Evolutionary conservation across 2,113 vertebrate species (phyloP).

Genomic region (Coptodon bakossiorum): DNA sequence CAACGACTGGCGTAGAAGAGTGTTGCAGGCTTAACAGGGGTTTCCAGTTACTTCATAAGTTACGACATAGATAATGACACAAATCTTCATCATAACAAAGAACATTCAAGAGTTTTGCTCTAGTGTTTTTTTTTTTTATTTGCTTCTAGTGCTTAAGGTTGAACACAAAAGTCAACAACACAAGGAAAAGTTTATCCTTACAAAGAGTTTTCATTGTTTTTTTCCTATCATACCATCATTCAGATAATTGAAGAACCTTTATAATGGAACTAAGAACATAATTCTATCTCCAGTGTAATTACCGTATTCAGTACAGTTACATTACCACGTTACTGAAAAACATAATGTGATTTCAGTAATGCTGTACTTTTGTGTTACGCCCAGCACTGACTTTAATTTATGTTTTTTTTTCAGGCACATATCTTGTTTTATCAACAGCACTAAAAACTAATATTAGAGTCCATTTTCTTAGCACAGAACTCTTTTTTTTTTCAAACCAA

Average conservation of each 20-base stretch:
- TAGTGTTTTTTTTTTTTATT: background rate
- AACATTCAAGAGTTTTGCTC: background rate
- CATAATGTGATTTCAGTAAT: background rate
- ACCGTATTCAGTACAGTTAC: background rate
- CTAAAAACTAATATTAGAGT: background rate
- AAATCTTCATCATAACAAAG: background rate
- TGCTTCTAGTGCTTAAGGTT: background rate
- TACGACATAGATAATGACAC: background rate
- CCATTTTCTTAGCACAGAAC: background rate
- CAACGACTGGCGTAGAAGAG: background rate
- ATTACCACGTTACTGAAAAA: background rate
- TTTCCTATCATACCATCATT: background rate
- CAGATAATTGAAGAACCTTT: background rate
- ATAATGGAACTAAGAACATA: background rate
- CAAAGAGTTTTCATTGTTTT: rapidly evolving
- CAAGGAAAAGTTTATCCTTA: background rate
- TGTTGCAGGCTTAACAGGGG: background rate
- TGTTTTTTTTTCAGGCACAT: background rate
- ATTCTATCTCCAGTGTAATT: background rate
- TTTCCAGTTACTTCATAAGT: background rate
- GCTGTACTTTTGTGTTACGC: background rate
- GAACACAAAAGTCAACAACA: background rate
- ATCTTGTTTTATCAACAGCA: background rate
- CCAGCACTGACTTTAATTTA: background rate
- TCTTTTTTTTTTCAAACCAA: background rate